Conservation (phyloP, 2,113 vertebrate species). For the Oplegnathus fasciatus region DNA sequence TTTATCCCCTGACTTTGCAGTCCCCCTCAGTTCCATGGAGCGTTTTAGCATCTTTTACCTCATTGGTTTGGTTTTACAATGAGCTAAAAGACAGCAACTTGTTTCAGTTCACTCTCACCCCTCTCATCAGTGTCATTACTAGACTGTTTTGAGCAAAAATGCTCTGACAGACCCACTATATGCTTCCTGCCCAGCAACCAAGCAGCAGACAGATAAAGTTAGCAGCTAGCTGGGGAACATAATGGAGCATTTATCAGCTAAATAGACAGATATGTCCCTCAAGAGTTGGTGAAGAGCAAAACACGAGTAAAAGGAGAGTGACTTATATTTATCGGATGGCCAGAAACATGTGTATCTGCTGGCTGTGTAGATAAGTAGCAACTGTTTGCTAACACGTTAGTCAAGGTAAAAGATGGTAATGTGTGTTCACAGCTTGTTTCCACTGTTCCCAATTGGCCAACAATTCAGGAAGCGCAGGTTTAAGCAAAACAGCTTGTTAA, state of each 20-base stretch:
- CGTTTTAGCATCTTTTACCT: background rate
- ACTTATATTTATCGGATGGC: background rate
- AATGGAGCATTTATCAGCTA: background rate
- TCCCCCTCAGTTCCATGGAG: background rate
- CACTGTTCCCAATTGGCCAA: background rate
- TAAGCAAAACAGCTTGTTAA: background rate
- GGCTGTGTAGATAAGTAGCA: background rate
- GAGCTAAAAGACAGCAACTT: background rate
- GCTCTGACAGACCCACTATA: background rate
- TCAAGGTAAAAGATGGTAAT: background rate
- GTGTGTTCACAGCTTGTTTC: background rate
- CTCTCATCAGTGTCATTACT: background rate
- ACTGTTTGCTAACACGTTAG: background rate
- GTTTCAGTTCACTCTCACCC: background rate
- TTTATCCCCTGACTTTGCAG: background rate
- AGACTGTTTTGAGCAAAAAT: background rate
- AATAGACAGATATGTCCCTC: background rate
- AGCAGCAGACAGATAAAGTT: background rate
- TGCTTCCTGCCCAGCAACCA: background rate
- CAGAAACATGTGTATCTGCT: background rate
- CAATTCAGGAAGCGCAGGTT: background rate
- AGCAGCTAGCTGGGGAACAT: background rate
- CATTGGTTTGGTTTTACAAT: background rate
- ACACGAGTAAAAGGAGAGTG: background rate
- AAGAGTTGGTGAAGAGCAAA: background rate